Percentiles rank a stretch among this genome's conserved stretches.
phyloP scores from a whole-genome alignment of 2,797 vertebrate genomes.

The Pangasius larnaudii region DNA sequence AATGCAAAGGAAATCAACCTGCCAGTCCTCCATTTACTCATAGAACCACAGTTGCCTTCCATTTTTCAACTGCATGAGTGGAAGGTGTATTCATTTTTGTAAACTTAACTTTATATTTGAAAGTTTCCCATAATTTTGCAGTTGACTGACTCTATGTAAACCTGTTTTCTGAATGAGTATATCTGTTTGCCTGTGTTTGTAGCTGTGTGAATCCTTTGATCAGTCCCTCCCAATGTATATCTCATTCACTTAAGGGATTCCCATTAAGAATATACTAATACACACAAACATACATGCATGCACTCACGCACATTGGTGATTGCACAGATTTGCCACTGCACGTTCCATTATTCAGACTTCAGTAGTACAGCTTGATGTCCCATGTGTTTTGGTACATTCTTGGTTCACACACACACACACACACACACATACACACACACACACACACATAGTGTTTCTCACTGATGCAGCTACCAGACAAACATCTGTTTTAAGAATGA shows the following conservation, averaged over 20 bases:
- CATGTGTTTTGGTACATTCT: conserved; percentile 51
- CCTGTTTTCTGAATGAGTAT: not conserved
- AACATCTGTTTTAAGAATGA: conserved; percentile 54
- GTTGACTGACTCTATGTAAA: not conserved
- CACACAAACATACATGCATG: not conserved
- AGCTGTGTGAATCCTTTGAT: not conserved
- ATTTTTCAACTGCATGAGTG: not conserved
- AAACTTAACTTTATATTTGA: not conserved
- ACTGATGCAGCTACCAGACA: conserved; percentile 53
- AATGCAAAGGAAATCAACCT: not conserved
- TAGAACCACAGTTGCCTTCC: not conserved
- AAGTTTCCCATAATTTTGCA: not conserved
- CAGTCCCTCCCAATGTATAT: not conserved
- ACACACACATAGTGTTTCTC: conserved; percentile 28
- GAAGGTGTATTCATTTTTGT: not conserved
- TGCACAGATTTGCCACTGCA: conserved; percentile 21
- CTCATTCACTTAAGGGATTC: not conserved
- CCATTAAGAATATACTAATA: not conserved
- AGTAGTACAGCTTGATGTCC: conserved; percentile 30
- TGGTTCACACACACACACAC: conserved; percentile 30
- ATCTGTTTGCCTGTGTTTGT: not conserved
- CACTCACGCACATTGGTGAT: not conserved
- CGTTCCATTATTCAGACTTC: conserved; percentile 47
- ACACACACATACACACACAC: conserved; percentile 21
- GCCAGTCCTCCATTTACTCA: not conserved